Percentiles rank a stretch among this genome's conserved stretches.
phyloP scores from a whole-genome alignment of 2,888 invertebrate species.

The Criorhina ranunculi region DNA sequence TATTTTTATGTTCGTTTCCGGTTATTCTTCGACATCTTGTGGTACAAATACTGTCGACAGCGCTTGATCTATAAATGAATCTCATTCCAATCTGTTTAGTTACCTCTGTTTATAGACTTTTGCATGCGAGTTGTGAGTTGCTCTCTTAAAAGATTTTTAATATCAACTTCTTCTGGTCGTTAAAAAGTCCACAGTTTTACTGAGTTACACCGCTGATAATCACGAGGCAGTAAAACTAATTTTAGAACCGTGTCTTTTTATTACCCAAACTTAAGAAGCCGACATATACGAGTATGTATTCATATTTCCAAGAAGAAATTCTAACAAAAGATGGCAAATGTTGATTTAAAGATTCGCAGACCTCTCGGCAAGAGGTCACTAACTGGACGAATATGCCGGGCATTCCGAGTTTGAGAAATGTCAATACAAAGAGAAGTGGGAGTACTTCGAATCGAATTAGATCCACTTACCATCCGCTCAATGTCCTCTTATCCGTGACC shows the following conservation, averaged over 20 bases:
- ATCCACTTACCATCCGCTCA: slow-evolving; percentile 42
- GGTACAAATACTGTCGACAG: no score
- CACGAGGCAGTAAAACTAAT: slow-evolving; percentile 38
- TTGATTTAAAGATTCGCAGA: neutral
- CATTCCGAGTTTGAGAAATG: slow-evolving; percentile 17
- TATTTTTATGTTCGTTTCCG: no score
- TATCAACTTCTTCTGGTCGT: neutral
- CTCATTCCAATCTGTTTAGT: no score
- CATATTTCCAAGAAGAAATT: slow-evolving; percentile 32
- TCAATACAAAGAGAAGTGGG: neutral
- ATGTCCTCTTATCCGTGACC: slow-evolving; percentile 4
- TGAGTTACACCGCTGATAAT: slow-evolving; percentile 12
- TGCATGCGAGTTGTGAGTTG: neutral
- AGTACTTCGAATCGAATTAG: slow-evolving; percentile 16
- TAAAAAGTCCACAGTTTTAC: neutral
- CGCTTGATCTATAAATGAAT: no score
- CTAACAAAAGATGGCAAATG: slow-evolving; percentile 17
- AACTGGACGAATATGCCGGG: slow-evolving; percentile 45
- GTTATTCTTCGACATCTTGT: no score
- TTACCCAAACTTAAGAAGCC: slow-evolving; percentile 9
- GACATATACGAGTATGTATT: slow-evolving; percentile 8
- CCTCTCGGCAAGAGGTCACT: slow-evolving; percentile 34
- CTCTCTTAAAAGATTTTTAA: slow-evolving; percentile 16
- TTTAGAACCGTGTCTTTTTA: slow-evolving; percentile 35
- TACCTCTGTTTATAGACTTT: neutral